Base-by-base conservation (phyloP, 2,797 vertebrate species). In the Sciaenops ocellatus region DNA sequence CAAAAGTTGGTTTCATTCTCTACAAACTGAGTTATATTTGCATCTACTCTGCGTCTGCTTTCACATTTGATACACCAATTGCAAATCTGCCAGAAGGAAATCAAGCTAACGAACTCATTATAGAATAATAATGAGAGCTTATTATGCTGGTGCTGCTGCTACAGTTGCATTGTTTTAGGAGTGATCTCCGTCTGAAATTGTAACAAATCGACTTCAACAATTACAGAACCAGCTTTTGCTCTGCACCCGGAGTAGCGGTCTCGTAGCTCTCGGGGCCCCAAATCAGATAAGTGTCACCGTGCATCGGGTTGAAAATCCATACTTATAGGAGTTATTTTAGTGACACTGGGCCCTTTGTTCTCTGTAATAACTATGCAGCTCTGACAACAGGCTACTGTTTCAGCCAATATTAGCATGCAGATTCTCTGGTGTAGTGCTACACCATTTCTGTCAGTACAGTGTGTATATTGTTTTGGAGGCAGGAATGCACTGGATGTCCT, bases 371-470 rank as follows among this genome's bases (percentile, higher is more conserved):
- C 96, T 92, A 95, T 97, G 96, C 96, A 95, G 85, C 89, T 42
- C 66, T 86, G 84, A 98, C 97, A 99, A 97, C 91, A 93, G 91
- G 80, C 87, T 87, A 92, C 95, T 99, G 98, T 98, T 93, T 62
- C 73, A 79, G 63, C 90, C 94, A 91, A 88, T 94, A 95, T 97
- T 95, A 96, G 96, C 94, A 97, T 97, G 95, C 97, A 97, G 95
- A 96, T 95, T 95, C 92, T 93, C 94, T 93, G 93, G 92, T 96
- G 96, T 95, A 96, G 94, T 92, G 94, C 96, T 95, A 95, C 95
- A 95, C 95, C 94, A 90, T 96, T 95, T 95, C 94, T 93, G 85
- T 82, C 84, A 60, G 88, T 62, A 99, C 96, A 98, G 92, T 95
- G 85, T 55, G 64, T 48, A 89, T 84, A 94, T 96, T 99, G 96